Percentiles rank a stretch among this genome's conserved stretches.
These are phyloP conservation scores for Palythoa grandis DNA, from an alignment of 92 coral and sea anemone genomes.

Conservation along the genomic window DNA sequence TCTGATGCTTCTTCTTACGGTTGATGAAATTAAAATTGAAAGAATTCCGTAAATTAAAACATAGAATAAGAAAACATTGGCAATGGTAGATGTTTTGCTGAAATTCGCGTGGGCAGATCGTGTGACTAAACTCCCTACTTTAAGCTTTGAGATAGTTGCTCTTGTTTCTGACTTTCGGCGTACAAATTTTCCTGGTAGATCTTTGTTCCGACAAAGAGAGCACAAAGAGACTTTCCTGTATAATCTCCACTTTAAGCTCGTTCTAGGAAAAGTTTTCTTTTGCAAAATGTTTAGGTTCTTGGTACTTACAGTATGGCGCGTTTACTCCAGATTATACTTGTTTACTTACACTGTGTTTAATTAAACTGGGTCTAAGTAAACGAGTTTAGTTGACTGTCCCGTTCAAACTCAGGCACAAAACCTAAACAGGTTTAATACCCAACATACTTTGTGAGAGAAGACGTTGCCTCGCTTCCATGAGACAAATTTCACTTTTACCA, in stretches of 20 bases:
- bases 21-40: neutral
- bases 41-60: conserved; percentile 10
- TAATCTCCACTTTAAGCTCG: neutral
- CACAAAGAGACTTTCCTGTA: no score
- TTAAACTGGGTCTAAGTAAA: conserved; percentile 7
- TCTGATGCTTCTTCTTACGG: neutral
- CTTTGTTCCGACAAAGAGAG: neutral
- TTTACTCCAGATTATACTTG: neutral
- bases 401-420: conserved; percentile 7
- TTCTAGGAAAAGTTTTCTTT: neutral
- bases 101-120: conserved; percentile 6
- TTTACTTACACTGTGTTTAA: neutral
- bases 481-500: neutral
- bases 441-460: neutral
- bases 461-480: no score
- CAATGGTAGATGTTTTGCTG: neutral
- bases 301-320: neutral
- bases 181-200: neutral
- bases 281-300: neutral
- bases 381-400: conserved; percentile 16
- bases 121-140: neutral
- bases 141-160: conserved; percentile 12
- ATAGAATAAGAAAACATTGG: neutral
- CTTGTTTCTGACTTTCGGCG: neutral
- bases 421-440: neutral